Base-by-base conservation (phyloP, 1,140 invertebrate genomes). In the Trichoplusia ni region DNA sequence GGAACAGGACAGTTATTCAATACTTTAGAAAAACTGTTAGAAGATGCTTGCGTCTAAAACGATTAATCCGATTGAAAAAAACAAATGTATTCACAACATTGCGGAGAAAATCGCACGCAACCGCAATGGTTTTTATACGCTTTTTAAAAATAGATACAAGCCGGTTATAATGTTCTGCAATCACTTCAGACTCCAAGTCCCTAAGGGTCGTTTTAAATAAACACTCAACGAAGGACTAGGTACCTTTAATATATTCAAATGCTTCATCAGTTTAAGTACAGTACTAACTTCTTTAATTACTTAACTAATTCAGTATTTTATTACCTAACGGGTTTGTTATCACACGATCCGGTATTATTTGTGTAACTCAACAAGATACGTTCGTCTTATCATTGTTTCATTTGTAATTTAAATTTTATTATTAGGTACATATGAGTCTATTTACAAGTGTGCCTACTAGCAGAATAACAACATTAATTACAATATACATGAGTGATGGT, bases 321-420 rank as follows among this genome's bases (percentile, higher is more conserved):
- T 63, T 23, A 16, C 46, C 56, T 66, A 66, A 62, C 44, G 44
- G 58, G 53, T 70, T 68, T 49, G 44, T 27, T 64, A 58, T 64
- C 51, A 58, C 16, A 1, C 14, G 42, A 56, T 67, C 29, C 47
- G 37, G 47, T 38, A 61, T 67, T 29, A 56, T 46, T 47, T 44
- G 38, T 47, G 40, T 61, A 47, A 67, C 56, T 62, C 38, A 54
- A 44, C 40, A 31, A 61, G 38, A 62, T 67, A 46, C 21, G n/a
- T 6, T 14, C 35, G 21, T 53, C 8, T 59, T 60, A 60, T 51
- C 64, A n/a, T 13, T 5, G 19, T 49, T 40, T 35, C 29, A 59
- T 37, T 62, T 29, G 46, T 56, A 21, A 51, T 51, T 33, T 8
- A 21, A 51, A 51, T 49, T 49, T 49, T 49, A 49, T 49, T 49